Percentiles rank a stretch among this genome's conserved stretches.
phyloP scores from a whole-genome alignment of 1,140 invertebrate species.

The Zaprionus nigranus region DNA sequence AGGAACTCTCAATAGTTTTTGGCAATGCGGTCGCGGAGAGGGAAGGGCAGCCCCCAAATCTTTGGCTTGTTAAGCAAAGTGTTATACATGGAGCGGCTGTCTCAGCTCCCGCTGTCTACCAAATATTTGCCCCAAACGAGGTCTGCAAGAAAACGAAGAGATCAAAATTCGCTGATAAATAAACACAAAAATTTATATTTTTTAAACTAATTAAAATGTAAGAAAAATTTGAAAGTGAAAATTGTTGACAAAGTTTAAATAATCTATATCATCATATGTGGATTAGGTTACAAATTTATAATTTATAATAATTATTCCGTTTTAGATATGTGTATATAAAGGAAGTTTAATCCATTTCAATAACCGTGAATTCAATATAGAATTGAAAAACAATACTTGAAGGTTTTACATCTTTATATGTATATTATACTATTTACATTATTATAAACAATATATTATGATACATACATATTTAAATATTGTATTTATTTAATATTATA shows the following conservation, averaged over 20 bases:
- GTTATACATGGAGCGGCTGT: conserved; percentile 59
- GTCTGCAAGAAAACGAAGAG: conserved; percentile 16
- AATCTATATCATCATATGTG: too few species aligned
- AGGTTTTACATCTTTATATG: neutral
- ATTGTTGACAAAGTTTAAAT: too few species aligned
- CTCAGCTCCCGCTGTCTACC: conserved; percentile 29
- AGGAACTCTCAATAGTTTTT: conserved; percentile 29
- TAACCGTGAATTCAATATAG: too few species aligned
- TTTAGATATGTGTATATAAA: neutral
- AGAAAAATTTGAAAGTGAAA: neutral
- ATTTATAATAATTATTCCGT: neutral
- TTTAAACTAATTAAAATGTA: neutral
- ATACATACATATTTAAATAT: neutral
- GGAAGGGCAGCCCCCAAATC: neutral
- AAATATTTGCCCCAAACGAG: conserved; percentile 47
- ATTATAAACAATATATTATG: neutral
- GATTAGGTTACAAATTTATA: too few species aligned
- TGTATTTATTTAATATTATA: neutral
- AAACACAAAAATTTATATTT: neutral
- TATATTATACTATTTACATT: neutral
- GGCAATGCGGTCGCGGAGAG: neutral
- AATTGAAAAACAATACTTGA: too few species aligned
- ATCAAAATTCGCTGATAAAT: neutral
- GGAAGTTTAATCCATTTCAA: neutral
- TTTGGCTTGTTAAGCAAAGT: conserved; percentile 69